Conservation (phyloP, 2,888 invertebrate species). For the Trimorus sp. region DNA sequence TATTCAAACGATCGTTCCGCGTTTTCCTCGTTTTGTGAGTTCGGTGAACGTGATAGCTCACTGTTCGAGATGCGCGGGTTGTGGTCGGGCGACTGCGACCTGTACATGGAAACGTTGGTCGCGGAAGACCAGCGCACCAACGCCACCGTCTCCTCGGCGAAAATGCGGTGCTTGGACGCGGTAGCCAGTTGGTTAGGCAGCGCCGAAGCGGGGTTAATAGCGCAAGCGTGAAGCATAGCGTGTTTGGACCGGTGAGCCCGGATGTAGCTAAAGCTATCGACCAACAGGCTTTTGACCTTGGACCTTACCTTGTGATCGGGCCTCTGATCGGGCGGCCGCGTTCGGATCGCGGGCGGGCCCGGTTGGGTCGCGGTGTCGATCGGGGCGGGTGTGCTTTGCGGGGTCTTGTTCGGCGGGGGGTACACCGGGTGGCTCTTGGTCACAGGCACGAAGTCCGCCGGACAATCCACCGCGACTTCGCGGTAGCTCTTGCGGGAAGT, state of each 20-base stretch:
- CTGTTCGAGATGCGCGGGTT: not conserved
- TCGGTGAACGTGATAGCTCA: not conserved
- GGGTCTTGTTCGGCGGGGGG: constrained; percentile 77
- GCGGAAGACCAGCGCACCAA: constrained; percentile 55
- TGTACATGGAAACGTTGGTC: constrained; percentile 11
- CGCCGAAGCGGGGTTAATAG: constrained; percentile 50
- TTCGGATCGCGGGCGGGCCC: constrained; percentile 47
- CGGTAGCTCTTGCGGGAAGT: constrained; percentile 76
- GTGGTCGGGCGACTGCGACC: not conserved
- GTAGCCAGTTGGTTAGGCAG: constrained; percentile 59
- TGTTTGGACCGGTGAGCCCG: constrained; percentile 63
- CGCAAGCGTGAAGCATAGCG: constrained; percentile 72
- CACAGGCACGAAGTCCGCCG: constrained; percentile 78
- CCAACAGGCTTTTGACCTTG: constrained; percentile 77
- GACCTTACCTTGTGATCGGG: constrained; percentile 79
- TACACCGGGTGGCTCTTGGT: constrained; percentile 79
- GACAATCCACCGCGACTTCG: constrained; percentile 80
- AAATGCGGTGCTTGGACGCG: constrained; percentile 56
- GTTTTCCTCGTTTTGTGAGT: constrained; percentile 72
- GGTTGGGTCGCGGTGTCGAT: constrained; percentile 43
- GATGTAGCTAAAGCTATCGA: constrained; percentile 73
- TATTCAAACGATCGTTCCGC: constrained; percentile 69
- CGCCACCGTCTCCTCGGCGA: constrained; percentile 52
- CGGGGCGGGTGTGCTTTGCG: constrained; percentile 14
- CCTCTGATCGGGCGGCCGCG: constrained; percentile 58